A percentile compares a stretch with the other conserved stretches of the same genome.
Evolutionary conservation across 1,140 invertebrate species (phyloP).

Genomic region (Thaumatotibia leucotreta): DNA sequence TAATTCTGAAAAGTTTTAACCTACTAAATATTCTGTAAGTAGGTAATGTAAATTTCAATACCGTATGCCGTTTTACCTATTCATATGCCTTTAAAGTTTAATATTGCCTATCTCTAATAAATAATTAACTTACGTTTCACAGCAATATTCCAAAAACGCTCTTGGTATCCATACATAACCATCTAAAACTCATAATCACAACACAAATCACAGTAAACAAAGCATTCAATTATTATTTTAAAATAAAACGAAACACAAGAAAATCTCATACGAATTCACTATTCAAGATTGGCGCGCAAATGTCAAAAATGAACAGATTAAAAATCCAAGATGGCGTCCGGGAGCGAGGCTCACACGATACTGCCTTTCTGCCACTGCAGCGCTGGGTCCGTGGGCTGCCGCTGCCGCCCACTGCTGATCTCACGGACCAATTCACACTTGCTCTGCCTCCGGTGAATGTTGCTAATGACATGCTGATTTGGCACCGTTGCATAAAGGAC

Average conservation of each 20-base stretch:
- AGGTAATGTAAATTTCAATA: too few relatives aligned
- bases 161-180: neutral
- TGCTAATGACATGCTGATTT: conserved; percentile 1
- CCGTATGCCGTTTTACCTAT: too few relatives aligned
- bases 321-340: conserved; percentile 2
- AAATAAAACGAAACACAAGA: neutral
- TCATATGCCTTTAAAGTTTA: neutral
- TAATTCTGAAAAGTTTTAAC: too few relatives aligned
- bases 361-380: neutral
- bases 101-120: neutral
- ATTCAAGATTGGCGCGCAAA: conserved; percentile 1
- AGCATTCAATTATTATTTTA: neutral
- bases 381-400: neutral
- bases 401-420: conserved; percentile 6
- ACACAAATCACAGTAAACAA: neutral
- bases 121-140: conserved; percentile 4
- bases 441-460: neutral
- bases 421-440: neutral
- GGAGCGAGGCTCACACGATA: neutral
- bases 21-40: too few relatives aligned
- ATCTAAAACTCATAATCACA: neutral
- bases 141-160: neutral
- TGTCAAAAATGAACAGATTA: neutral
- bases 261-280: neutral
- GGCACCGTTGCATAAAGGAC: conserved; percentile 1